Percentiles rank a stretch among this genome's conserved stretches.
These are phyloP conservation scores for Mactromeris polynyma DNA, from an alignment of 2,888 invertebrate species.

Conservation along the genomic window DNA sequence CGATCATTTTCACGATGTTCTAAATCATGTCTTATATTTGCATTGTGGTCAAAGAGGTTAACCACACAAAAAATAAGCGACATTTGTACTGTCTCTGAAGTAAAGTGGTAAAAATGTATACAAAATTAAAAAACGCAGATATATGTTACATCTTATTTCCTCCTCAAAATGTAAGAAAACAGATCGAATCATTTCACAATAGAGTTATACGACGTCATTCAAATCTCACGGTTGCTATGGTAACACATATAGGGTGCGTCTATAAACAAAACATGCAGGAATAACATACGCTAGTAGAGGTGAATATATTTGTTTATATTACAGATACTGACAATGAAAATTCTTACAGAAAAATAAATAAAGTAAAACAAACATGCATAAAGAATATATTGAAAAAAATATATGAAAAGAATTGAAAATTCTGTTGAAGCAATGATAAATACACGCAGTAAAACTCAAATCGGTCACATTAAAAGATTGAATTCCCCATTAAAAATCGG, in stretches of 20 bases:
- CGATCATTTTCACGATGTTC: too few species aligned
- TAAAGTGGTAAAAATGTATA: neutral
- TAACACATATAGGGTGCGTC: neutral
- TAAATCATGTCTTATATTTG: too few species aligned
- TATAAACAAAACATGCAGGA: slow-evolving; percentile 15
- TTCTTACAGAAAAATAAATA: neutral
- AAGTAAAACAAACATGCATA: neutral
- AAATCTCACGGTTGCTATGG: slow-evolving; percentile 11
- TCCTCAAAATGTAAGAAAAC: too few species aligned
- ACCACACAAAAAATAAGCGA: neutral
- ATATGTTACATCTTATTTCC: too few species aligned
- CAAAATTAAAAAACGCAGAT: neutral
- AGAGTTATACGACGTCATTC: too few species aligned
- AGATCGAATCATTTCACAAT: too few species aligned
- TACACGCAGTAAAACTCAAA: too few species aligned
- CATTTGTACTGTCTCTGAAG: neutral
- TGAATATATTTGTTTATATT: neutral
- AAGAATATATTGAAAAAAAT: too few species aligned
- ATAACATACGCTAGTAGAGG: slow-evolving; percentile 2
- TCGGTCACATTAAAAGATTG: too few species aligned
- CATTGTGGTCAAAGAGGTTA: neutral
- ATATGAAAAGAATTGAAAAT: too few species aligned
- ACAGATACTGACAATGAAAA: neutral
- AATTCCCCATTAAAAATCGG: too few species aligned
- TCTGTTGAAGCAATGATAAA: too few species aligned